Base-by-base conservation (phyloP, 2,113 vertebrate species). In the Oxygymnocypris stewartii region DNA sequence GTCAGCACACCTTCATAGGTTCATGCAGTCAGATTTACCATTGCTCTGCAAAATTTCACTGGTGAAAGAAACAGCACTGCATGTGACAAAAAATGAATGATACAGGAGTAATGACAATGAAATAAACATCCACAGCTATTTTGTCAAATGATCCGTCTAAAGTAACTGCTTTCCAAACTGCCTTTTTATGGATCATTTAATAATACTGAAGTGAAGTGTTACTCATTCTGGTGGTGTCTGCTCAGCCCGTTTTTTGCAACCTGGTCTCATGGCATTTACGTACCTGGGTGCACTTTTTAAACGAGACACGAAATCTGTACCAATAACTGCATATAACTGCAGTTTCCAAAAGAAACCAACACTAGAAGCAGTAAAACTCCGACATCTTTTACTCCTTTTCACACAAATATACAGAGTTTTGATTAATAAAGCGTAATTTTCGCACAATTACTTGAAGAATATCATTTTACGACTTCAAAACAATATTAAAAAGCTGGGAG, bases 151-250 rank as follows among this genome's bases (percentile, higher is more conserved):
- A 73, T 23, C 69, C 20, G 23, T 42, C 37, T 18, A 42, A 73
- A 73, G 20, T 42, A 42, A 73, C 18, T 73, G 37, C 37, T 73
- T 42, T 42, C 20, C 37, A 73, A 73, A 40, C 69, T 23, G 37
- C 69, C 20, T 23, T 73, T 73, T 73, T 73, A 73, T 10, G 37
- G 20, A 73, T 73, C 20, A 73, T 73, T 73, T 73, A 42, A 10
- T 40, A 73, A 73, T 73, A 73, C 20, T 73, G 69, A 73, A 73
- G 69, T 12, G 69, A 40, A 73, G 20, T 42, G 69, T 73, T n/a
- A 61, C 57, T 61, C 57, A 61, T 61, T 61, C 57, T 61, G 8
- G 57, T n/a, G 20, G 57, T n/a, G 57, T 61, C 57, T 11, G 10
- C 57, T 61, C 57, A 61, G 57, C 20, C 57, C 10, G 20, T 61